phyloP scores from a whole-genome alignment of 2,797 vertebrate species.

The Lepidocolaptes lacrymiger region DNA sequence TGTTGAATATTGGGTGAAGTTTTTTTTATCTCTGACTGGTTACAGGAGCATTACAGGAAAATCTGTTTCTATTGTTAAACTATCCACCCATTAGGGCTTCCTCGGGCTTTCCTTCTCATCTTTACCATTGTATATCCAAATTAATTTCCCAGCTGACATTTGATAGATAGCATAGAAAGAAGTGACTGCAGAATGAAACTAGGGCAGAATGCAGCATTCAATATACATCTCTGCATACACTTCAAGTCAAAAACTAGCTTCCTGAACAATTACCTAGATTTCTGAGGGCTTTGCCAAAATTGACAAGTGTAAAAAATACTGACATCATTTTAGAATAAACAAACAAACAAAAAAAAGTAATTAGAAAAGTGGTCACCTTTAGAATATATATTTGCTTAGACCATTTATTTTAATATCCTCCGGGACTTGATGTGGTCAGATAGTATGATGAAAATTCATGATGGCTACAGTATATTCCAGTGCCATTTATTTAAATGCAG shows the following conservation, averaged over 20 bases:
- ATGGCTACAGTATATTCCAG: neutral
- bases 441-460: neutral
- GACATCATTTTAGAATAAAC: neutral
- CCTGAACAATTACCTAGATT: neutral
- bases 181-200: neutral
- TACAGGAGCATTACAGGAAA: neutral
- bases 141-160: neutral
- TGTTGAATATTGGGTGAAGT: neutral
- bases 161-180: neutral
- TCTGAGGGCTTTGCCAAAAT: neutral
- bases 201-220: neutral
- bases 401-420: neutral
- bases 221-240: neutral
- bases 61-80: neutral
- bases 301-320: neutral
- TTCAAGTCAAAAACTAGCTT: neutral
- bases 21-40: neutral
- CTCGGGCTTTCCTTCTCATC: neutral
- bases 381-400: neutral
- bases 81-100: neutral
- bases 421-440: neutral
- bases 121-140: neutral
- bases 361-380: neutral
- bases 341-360: neutral
- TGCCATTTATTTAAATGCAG: neutral